These are phyloP conservation scores for Protobothrops flavoviridis DNA, from an alignment of 2,113 vertebrate species.

Conservation along the genomic window DNA sequence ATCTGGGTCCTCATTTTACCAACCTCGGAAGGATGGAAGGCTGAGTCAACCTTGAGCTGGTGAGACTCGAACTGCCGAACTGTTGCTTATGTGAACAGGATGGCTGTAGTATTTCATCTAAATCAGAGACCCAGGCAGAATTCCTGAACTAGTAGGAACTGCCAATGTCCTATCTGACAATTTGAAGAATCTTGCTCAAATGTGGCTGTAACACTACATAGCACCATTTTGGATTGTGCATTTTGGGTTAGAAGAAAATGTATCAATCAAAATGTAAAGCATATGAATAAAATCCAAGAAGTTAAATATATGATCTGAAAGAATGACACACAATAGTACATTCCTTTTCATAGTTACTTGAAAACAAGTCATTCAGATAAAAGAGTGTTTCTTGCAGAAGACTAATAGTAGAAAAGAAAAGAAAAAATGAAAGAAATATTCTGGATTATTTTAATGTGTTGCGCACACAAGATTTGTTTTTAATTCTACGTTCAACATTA, in stretches of 20 bases:
- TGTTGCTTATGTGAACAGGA: neutral
- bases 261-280: neutral
- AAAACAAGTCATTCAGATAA: neutral
- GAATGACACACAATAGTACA: neutral
- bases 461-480: neutral
- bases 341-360: neutral
- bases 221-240: neutral
- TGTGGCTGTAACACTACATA: neutral
- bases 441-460: neutral
- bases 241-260: neutral
- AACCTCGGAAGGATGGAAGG: no score
- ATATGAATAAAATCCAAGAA: neutral
- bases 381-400: neutral
- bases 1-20: no score
- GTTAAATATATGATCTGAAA: neutral
- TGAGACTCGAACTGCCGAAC: no score
- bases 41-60: no score
- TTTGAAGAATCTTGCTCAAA: neutral
- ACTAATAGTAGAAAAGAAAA: neutral
- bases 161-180: neutral
- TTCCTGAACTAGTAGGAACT: neutral
- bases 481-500: neutral
- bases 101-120: neutral
- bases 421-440: neutral
- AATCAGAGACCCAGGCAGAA: neutral